A percentile compares a stretch with the other conserved stretches of the same genome.
Conservation (phyloP, 2,113 vertebrate species). For the Cervus canadensis region DNA sequence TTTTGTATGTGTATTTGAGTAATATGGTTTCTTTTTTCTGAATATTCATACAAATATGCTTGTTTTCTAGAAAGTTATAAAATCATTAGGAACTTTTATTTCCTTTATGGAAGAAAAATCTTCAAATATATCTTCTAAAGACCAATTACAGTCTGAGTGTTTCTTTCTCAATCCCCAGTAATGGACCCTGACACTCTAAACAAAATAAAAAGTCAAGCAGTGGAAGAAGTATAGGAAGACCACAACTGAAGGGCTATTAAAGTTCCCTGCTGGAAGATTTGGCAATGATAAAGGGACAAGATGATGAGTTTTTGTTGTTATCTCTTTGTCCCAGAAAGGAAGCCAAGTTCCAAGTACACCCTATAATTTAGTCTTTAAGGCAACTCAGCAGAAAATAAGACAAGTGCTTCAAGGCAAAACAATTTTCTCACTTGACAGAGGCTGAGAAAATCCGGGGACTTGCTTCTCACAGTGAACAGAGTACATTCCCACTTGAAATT, state of each 20-base stretch:
- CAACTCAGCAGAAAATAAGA: background rate
- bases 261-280: background rate
- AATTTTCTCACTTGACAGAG: background rate
- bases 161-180: background rate
- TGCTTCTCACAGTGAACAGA: background rate
- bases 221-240: background rate
- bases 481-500: background rate
- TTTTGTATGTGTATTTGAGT: background rate
- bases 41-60: background rate
- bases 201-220: background rate
- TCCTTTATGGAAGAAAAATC: background rate
- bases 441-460: background rate
- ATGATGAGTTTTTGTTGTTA: background rate
- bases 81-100: background rate
- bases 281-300: background rate
- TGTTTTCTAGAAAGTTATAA: background rate
- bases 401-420: background rate
- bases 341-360: background rate
- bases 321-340: background rate
- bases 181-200: background rate
- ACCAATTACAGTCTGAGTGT: background rate
- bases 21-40: background rate
- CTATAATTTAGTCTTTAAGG: constrained; percentile 5
- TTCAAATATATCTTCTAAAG: background rate
- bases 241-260: background rate